Evolutionary conservation across 2,888 invertebrate species (phyloP).

Genomic region (Pomacea canaliculata): DNA sequence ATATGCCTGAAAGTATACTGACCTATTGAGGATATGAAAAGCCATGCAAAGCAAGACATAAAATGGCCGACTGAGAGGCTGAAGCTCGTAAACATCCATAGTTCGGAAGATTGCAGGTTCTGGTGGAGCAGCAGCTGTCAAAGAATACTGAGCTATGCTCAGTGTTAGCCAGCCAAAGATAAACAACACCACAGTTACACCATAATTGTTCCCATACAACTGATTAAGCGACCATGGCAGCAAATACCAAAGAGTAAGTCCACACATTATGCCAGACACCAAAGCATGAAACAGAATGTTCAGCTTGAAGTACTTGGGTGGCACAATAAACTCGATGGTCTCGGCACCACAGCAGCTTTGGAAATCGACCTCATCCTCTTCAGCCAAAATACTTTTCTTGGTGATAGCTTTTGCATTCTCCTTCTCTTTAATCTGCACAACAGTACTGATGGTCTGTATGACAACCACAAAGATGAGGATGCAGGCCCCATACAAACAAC

Average conservation of each 20-base stretch:
- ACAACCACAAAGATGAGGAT: constrained; percentile 56
- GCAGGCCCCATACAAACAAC: constrained; percentile 52
- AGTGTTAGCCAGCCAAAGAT: constrained; percentile 64
- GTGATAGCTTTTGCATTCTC: constrained; percentile 36
- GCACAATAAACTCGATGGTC: constrained; percentile 62
- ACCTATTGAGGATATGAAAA: constrained; percentile 61
- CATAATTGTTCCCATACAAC: constrained; percentile 54
- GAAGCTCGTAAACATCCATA: constrained; percentile 59
- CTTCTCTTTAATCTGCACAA: constrained; percentile 46
- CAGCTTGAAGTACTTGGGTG: constrained; percentile 59
- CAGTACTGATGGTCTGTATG: constrained; percentile 53
- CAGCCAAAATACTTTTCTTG: constrained; percentile 56
- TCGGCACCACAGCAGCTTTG: constrained; percentile 63
- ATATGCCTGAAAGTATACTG: constrained; percentile 25
- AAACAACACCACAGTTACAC: constrained; percentile 56
- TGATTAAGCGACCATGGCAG: constrained; percentile 57
- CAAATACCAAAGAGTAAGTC: constrained; percentile 57
- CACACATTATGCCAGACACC: constrained; percentile 56
- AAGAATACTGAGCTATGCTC: constrained; percentile 62
- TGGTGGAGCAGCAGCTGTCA: constrained; percentile 62
- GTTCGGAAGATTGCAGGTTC: constrained; percentile 65
- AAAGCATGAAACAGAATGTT: constrained; percentile 62
- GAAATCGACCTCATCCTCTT: constrained; percentile 66
- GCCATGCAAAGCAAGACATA: constrained; percentile 59
- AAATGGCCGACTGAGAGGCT: constrained; percentile 59